phyloP scores from a whole-genome alignment of 2,113 vertebrate species.

The Cryptotis parvus region DNA sequence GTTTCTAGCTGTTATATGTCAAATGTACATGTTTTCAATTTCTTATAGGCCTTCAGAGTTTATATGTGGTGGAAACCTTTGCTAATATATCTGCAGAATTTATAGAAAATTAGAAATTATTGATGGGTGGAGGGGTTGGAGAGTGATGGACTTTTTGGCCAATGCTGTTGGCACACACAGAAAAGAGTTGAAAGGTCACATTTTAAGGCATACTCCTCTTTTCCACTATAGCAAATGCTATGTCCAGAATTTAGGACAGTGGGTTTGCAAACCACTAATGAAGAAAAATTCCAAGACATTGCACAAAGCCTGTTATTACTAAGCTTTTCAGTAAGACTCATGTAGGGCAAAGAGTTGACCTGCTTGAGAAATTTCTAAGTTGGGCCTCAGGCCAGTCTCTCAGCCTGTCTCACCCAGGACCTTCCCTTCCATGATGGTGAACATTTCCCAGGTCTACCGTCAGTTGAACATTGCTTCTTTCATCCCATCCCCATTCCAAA shows the following conservation, averaged over 20 bases:
- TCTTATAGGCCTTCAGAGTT: background rate
- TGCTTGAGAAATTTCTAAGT: background rate
- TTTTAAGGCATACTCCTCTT: background rate
- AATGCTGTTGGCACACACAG: rapidly evolving
- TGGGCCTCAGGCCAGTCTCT: background rate
- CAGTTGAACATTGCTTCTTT: too few species aligned
- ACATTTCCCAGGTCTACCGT: background rate
- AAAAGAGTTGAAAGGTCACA: background rate
- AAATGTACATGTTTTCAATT: background rate
- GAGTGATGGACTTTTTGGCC: background rate
- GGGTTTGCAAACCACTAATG: background rate
- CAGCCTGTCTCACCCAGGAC: background rate
- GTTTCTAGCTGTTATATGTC: background rate
- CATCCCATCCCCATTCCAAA: too few species aligned
- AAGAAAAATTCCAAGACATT: background rate
- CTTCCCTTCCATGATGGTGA: background rate
- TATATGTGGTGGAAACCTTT: background rate
- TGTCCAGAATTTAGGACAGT: background rate
- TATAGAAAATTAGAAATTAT: too few species aligned
- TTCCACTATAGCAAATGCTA: background rate
- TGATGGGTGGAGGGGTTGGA: background rate
- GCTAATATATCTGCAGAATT: too few species aligned
- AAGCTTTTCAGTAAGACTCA: background rate
- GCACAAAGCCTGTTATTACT: background rate
- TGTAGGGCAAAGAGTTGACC: background rate